Conservation (phyloP, 2,113 vertebrate species). For the Spheniscus mendiculus region DNA sequence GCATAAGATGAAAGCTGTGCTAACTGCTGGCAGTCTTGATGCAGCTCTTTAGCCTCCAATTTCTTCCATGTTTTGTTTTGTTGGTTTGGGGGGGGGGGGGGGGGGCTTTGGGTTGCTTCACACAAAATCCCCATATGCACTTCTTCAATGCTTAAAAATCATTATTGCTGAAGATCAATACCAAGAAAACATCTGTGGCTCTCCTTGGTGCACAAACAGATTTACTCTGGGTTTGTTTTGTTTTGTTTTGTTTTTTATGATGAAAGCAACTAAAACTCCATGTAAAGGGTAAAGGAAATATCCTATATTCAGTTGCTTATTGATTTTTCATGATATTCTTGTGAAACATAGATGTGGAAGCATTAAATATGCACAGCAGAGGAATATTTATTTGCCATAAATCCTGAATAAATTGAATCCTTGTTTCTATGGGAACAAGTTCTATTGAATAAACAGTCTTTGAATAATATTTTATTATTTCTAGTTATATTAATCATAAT, state of each 20-base stretch:
- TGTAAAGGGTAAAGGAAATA: slow-evolving; percentile 1
- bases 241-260: not conserved
- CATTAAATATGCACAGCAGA: slow-evolving; percentile 13
- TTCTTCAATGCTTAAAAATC: slow-evolving; percentile 47
- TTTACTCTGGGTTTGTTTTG: not conserved
- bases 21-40: not conserved
- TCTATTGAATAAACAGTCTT: slow-evolving; percentile 52
- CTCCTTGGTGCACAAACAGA: not conserved
- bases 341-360: not conserved
- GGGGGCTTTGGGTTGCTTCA: not conserved
- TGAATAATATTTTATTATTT: slow-evolving; percentile 54
- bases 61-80: not conserved
- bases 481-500: slow-evolving; percentile 65
- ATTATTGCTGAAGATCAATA: slow-evolving; percentile 58
- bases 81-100: not conserved
- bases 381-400: slow-evolving; percentile 29
- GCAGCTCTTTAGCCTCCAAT: not conserved
- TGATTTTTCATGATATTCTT: slow-evolving; percentile 6
- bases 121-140: slow-evolving; percentile 38
- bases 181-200: slow-evolving; percentile 22
- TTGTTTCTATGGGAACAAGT: slow-evolving; percentile 49
- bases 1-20: slow-evolving; percentile 9
- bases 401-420: slow-evolving; percentile 36
- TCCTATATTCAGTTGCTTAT: not conserved
- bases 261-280: not conserved